These are phyloP conservation scores for Euproctis similis DNA, from an alignment of 2,888 invertebrate genomes.

Conservation along the genomic window DNA sequence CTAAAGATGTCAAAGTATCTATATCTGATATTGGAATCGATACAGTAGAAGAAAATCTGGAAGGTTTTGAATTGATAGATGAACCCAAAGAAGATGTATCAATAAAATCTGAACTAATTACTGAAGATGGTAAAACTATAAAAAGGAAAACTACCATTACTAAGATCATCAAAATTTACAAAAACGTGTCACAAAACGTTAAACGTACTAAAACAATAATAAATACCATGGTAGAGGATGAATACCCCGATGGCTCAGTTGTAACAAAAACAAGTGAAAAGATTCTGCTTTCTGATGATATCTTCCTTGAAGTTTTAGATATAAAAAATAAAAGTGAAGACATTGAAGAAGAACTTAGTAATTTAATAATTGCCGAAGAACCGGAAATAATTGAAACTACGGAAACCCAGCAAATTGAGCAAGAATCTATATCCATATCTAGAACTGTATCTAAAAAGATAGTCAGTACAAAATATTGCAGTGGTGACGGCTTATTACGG, in stretches of 20 bases:
- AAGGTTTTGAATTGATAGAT: slow-evolving; percentile 35
- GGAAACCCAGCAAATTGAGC: slow-evolving; percentile 31
- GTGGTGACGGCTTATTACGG: slow-evolving; percentile 27
- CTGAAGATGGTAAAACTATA: slow-evolving; percentile 41
- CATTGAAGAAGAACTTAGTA: not conserved
- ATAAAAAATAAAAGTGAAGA: not conserved
- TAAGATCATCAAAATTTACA: slow-evolving; percentile 39
- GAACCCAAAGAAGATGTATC: slow-evolving; percentile 39
- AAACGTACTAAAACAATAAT: slow-evolving; percentile 48
- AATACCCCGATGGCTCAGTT: slow-evolving; percentile 56
- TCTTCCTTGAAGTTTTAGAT: slow-evolving; percentile 11
- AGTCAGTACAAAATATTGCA: slow-evolving; percentile 42
- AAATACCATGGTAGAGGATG: slow-evolving; percentile 52
- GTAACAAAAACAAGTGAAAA: slow-evolving; percentile 59
- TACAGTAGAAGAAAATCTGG: slow-evolving; percentile 22
- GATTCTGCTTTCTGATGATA: slow-evolving; percentile 46
- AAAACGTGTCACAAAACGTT: slow-evolving; percentile 28
- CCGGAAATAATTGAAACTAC: slow-evolving; percentile 30
- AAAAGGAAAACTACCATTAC: slow-evolving; percentile 48
- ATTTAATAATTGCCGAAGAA: slow-evolving; percentile 6
- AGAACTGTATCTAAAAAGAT: slow-evolving; percentile 42
- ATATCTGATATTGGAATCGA: slow-evolving; percentile 44
- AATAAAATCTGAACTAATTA: slow-evolving; percentile 34
- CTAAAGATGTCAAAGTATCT: slow-evolving; percentile 58
- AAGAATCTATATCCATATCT: slow-evolving; percentile 34